These are phyloP conservation scores for Yponomeuta cagnagella DNA, from an alignment of 2,888 invertebrate species.

Conservation along the genomic window DNA sequence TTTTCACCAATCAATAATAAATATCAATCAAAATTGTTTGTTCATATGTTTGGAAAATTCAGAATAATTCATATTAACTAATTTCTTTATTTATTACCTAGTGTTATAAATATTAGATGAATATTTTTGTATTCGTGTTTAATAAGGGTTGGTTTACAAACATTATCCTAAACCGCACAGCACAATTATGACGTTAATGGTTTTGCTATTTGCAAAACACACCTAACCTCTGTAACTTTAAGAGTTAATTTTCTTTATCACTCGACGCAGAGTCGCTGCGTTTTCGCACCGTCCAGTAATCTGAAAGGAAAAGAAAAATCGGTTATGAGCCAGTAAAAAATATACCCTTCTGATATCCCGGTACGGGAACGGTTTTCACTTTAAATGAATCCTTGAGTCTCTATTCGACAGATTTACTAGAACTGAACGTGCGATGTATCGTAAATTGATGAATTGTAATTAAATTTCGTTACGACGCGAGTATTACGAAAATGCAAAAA, in stretches of 20 bases:
- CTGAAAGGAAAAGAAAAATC: slow-evolving; percentile 47
- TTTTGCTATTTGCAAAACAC: not conserved
- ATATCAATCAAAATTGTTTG: too few species aligned
- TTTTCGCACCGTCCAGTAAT: slow-evolving; percentile 72
- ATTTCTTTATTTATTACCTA: not conserved
- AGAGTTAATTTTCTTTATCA: slow-evolving; percentile 61
- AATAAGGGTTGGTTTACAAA: not conserved
- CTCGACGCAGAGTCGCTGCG: slow-evolving; percentile 57
- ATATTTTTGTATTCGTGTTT: not conserved
- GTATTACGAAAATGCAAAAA: too few species aligned
- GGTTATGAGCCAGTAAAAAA: slow-evolving; percentile 1
- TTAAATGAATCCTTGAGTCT: too few species aligned
- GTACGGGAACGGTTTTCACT: too few species aligned
- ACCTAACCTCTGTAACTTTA: not conserved
- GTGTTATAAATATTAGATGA: not conserved
- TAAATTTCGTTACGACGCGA: too few species aligned
- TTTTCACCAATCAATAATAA: too few species aligned
- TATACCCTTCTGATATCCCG: too few species aligned
- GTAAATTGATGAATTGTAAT: too few species aligned
- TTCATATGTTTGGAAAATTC: too few species aligned
- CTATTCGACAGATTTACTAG: too few species aligned
- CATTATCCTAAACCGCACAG: slow-evolving; percentile 6
- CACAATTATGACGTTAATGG: not conserved
- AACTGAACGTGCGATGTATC: too few species aligned
- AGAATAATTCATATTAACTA: not conserved